Base-by-base conservation (phyloP, 1,140 invertebrate species). In the Danaus melanippus region DNA sequence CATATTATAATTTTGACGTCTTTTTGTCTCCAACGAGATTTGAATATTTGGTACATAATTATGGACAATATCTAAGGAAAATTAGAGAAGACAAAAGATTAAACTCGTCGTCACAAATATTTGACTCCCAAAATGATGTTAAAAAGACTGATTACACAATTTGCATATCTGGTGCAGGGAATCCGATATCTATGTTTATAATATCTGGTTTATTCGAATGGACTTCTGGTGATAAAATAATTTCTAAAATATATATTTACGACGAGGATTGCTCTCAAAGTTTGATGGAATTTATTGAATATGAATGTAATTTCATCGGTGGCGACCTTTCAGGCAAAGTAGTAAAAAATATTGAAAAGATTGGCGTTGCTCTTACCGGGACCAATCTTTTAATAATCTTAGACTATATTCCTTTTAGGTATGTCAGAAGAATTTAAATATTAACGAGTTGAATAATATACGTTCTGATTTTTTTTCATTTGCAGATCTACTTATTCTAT, bases 1-100 rank as follows among this genome's bases (percentile, higher is more conserved):
- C 88, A 42, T 90, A 90, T 74, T 90, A 90, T 63, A 73, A 86
- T n/a, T 74, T 89, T 50, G 82, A 88, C 68, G 74, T 77, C 8
- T 74, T 78, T 57, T 65, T 88, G 39, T 49, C 76, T 9, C 68
- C 71, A 52, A 73, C 84, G 11, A 86, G 86, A 63, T 80, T 87
- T 54, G 56, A 81, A 56, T 73, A 77, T 48, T 59, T 89, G 17
- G 53, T 73, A 6, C 62, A 76, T 41, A 86, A 82, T 56, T 74
- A 65, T 62, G 56, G 58, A 10, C 77, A 87, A 65, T 79, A 71
- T 54, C 63, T 79, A 59, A 69, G 61, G 56, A 82, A 82, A 62
- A 8, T 72, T 7, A 67, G 69, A 58, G 32, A 52, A 47, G 65
- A 79, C 53, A 48, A 21, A 46, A 48, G 47, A 51, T 49, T 10